Percentiles rank a stretch among this genome's conserved stretches.
Conservation (phyloP, 30 jellyfish, hydroid and myxozoan species). For the Pseudorhiza aurosa region DNA sequence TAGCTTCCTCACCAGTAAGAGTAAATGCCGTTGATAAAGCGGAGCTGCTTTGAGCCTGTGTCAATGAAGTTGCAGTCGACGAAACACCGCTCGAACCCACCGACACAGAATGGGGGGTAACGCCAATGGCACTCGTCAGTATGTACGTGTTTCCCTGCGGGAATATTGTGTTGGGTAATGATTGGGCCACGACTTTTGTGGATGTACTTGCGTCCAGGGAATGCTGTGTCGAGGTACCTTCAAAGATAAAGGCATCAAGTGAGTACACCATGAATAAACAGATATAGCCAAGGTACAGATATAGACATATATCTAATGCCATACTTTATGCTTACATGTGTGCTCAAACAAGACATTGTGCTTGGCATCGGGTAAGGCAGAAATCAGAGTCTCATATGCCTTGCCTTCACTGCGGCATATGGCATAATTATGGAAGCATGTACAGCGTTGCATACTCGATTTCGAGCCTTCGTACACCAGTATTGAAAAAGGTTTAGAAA, state of each 20-base stretch:
- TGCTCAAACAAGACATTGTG: no score
- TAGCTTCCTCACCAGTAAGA: conserved; percentile 38
- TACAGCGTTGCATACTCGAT: no score
- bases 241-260: neutral
- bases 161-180: conserved; percentile 50
- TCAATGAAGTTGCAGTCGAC: conserved; percentile 20
- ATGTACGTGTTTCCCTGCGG: conserved; percentile 90
- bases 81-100: conserved; percentile 38
- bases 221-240: conserved; percentile 30
- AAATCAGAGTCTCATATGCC: no score
- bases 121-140: conserved; percentile 84
- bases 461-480: no score
- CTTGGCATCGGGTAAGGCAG: no score
- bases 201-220: conserved; percentile 6
- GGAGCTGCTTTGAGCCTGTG: conserved; percentile 32
- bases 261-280: neutral
- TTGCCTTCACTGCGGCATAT: no score
- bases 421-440: no score
- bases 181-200: conserved; percentile 40
- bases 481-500: no score
- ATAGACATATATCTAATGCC: no score
- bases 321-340: no score
- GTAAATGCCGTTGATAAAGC: conserved; percentile 54
- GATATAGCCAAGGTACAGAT: no score
- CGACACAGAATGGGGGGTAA: conserved; percentile 71